Evolutionary conservation across 2,888 invertebrate species (phyloP).

Genomic region (Trachelus stipa): DNA sequence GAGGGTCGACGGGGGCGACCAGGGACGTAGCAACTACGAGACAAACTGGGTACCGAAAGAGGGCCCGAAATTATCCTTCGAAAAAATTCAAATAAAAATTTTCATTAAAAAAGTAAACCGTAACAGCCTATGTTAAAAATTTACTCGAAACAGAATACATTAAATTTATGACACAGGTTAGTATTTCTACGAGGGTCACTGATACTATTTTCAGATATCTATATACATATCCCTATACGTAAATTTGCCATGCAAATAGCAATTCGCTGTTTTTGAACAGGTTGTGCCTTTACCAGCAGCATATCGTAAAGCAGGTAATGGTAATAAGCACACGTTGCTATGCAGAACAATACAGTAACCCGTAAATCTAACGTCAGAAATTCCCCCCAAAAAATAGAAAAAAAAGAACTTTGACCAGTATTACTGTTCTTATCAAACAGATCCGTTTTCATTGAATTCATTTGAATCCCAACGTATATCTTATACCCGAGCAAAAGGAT

Average conservation of each 20-base stretch:
- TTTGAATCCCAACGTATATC: no score
- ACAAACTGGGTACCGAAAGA: no score
- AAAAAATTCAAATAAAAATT: no score
- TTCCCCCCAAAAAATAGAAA: neutral
- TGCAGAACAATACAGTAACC: neutral
- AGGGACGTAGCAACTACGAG: conserved; percentile 3
- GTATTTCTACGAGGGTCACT: neutral
- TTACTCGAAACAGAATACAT: no score
- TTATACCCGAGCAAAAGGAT: no score
- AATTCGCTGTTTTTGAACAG: neutral
- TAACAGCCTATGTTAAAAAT: no score
- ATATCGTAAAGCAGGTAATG: neutral
- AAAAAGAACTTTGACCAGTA: neutral
- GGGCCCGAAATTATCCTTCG: no score
- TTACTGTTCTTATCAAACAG: neutral
- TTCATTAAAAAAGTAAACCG: no score
- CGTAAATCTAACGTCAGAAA: neutral
- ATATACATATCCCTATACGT: neutral
- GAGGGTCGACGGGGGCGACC: conserved; percentile 8
- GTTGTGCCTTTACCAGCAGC: neutral
- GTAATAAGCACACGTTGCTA: neutral
- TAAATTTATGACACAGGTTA: neutral
- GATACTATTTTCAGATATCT: neutral
- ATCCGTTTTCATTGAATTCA: neutral
- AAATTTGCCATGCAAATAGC: neutral